Evolutionary conservation across 1,140 invertebrate genomes (phyloP).

Genomic region (Drosophila bocqueti): DNA sequence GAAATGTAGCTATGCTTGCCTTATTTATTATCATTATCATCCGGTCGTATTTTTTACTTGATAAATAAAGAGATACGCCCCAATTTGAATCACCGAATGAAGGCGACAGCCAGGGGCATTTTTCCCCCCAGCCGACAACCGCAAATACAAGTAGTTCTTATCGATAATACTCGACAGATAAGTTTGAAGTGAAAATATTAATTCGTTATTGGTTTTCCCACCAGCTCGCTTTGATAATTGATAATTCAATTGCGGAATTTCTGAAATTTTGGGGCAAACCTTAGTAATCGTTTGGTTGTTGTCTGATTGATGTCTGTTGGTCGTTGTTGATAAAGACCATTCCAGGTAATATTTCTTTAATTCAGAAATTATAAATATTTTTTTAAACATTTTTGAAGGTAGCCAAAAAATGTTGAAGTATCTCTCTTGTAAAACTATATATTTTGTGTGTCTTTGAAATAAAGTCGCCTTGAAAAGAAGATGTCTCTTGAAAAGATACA

Average conservation of each 20-base stretch:
- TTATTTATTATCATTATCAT: background rate
- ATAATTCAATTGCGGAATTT: constrained; percentile 41
- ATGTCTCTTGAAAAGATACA: background rate
- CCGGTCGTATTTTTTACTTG: background rate
- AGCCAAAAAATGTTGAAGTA: background rate
- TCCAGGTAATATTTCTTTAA: background rate
- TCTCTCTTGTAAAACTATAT: background rate
- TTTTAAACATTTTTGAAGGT: background rate
- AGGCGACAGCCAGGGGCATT: constrained; percentile 9
- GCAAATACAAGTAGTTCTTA: constrained; percentile 12
- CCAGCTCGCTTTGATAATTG: background rate
- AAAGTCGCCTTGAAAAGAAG: background rate
- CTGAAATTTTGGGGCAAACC: constrained; percentile 12
- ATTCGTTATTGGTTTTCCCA: constrained; percentile 23
- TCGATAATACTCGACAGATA: constrained; percentile 26
- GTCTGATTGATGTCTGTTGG: background rate
- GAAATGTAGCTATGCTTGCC: background rate
- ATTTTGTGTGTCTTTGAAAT: background rate
- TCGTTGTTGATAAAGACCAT: background rate
- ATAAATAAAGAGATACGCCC: constrained; percentile 5
- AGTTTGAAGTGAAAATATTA: constrained; percentile 27
- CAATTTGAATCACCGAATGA: background rate
- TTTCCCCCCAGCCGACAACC: constrained; percentile 18
- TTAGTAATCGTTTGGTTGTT: background rate
- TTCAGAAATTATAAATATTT: background rate